Base-by-base conservation (phyloP, 2,888 invertebrate genomes). In the Hydriomena furcata region DNA sequence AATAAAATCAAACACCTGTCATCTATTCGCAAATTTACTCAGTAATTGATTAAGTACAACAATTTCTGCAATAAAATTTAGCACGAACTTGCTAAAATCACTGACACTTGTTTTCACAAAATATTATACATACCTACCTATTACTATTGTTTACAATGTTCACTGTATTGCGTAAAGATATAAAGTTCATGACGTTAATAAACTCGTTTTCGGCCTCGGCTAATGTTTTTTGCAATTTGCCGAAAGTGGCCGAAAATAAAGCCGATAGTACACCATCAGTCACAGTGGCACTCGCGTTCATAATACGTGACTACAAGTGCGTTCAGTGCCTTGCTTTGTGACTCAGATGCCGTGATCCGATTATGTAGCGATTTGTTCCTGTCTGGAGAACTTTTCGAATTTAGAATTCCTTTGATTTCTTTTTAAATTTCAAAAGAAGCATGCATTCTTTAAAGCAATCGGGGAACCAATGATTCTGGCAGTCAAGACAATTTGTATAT, bases 231-330 rank as follows among this genome's bases (percentile, higher is more conserved):
- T n/a, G n/a, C n/a, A n/a, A 12, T 7, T 27, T 7, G 13, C 7
- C 13, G 31, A 43, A 21, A 7, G 20, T 17, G 43, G 20, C 31
- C 43, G 28, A 44, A 49, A 12, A n/a, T 6, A 20, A 44, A n/a
- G n/a, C n/a, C n/a, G n/a, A n/a, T n/a, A n/a, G n/a, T n/a, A 38
- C 21, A 5, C 6, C 23, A 17, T 13, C 13, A 24, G 6, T 10
- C 27, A 43, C 32, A 31, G 11, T 28, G 40, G 55, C 67, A 78
- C 80, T 81, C 76, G 63, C 66, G 82, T 83, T 82, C 82, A 68
- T 52, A 55, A 52, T 70, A 71, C 76, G 76, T 63, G 43, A 38
- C 46, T 56, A 36, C 36, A 37, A 52, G 40, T 55, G 50, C 58
- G 55, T 56, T 52, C 52, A 55, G 45, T 59, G 51, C 49, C 54